phyloP scores from a whole-genome alignment of 2,888 invertebrate species.

The Gnatocerus cornutus region DNA sequence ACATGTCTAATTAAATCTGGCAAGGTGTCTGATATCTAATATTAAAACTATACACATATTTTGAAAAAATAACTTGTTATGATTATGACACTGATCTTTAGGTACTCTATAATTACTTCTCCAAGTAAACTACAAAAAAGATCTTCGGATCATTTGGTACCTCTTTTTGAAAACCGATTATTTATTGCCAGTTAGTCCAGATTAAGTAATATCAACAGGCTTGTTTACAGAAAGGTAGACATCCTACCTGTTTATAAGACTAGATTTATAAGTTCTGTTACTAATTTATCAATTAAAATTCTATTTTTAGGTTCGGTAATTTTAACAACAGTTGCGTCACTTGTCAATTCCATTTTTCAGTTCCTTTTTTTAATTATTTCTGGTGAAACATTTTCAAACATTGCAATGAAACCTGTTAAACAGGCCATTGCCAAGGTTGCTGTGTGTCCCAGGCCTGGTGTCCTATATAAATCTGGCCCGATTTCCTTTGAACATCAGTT shows the following conservation, averaged over 20 bases:
- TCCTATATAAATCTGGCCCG: constrained; percentile 22
- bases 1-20: constrained; percentile 9
- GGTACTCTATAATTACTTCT: too few species aligned
- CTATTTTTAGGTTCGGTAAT: constrained; percentile 11
- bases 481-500: constrained; percentile 9
- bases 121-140: too few species aligned
- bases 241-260: constrained; percentile 15
- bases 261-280: constrained; percentile 5
- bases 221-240: constrained; percentile 1
- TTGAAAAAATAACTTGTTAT: too few species aligned
- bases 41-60: not conserved
- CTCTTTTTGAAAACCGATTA: too few species aligned
- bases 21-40: constrained; percentile 4
- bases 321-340: constrained; percentile 9
- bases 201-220: not conserved
- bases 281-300: not conserved
- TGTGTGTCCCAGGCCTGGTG: too few species aligned
- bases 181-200: constrained; percentile 1
- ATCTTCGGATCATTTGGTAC: too few species aligned
- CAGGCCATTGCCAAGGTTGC: constrained; percentile 19
- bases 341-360: not conserved
- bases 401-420: constrained; percentile 30
- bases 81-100: too few species aligned
- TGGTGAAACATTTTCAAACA: constrained; percentile 24
- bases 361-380: not conserved